A percentile compares a stretch with the other conserved stretches of the same genome.
Conservation (phyloP, 1,140 invertebrate genomes). For the Sitophilus oryzae region DNA sequence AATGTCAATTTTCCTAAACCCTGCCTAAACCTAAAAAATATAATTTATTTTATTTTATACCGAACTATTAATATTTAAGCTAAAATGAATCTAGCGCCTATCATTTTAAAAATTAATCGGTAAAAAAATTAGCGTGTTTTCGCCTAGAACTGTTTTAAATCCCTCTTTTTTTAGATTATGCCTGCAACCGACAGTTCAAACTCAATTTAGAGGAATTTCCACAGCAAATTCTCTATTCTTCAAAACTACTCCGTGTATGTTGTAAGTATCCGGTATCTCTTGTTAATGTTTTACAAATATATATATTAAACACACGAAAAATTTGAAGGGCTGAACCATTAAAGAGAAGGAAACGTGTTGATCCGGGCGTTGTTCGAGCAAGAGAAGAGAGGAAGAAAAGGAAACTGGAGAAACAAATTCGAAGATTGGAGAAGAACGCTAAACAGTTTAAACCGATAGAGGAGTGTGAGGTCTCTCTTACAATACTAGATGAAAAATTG, state of each 20-base stretch:
- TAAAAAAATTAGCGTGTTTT: neutral
- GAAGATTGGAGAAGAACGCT: slow-evolving; percentile 66
- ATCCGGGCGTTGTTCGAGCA: slow-evolving; percentile 69
- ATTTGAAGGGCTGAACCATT: slow-evolving; percentile 67
- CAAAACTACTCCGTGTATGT: slow-evolving; percentile 21
- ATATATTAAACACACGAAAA: neutral
- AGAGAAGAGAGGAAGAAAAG: slow-evolving; percentile 73
- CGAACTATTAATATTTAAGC: neutral
- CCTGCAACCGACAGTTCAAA: neutral
- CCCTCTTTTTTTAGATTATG: slow-evolving; percentile 8
- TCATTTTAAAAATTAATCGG: neutral
- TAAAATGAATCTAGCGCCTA: neutral
- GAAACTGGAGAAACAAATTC: slow-evolving; percentile 78
- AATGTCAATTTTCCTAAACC: neutral
- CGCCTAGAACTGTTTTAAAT: neutral
- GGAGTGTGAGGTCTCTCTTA: slow-evolving; percentile 67
- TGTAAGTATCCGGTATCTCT: slow-evolving; percentile 27
- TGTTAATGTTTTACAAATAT: neutral
- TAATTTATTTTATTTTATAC: neutral
- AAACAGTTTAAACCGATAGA: slow-evolving; percentile 75
- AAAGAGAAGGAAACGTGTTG: slow-evolving; percentile 81
- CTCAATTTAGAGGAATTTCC: slow-evolving; percentile 2
- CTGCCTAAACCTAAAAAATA: neutral
- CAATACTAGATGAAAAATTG: slow-evolving; percentile 54
- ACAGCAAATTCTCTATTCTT: slow-evolving; percentile 13